Base-by-base conservation (phyloP, 2,888 invertebrate genomes). In the Iphiclides podalirius region DNA sequence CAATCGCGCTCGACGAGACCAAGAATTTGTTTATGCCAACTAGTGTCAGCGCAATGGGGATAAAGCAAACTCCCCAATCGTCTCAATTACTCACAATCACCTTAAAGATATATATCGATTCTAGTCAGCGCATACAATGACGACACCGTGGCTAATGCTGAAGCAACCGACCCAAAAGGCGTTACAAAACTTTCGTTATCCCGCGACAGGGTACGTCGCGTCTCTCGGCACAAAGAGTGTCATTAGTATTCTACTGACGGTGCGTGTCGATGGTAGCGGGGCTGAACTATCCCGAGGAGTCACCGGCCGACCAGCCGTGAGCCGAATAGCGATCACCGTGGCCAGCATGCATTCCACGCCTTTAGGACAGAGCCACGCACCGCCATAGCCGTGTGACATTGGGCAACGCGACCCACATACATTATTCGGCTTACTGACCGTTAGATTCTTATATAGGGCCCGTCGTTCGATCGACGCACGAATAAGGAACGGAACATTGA, bases 161-260 rank as follows among this genome's bases (percentile, higher is more conserved):
- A 38, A 72, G 66, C 67, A 67, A 72, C 79, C 71, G 71, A 72
- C 66, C 73, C 78, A 72, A 79, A 82, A 81, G 75, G 72, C 72
- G 70, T 79, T 79, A 81, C 81, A 76, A 81, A 82, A 80, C 76
- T 81, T 78, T 81, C 77, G 72, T 76, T 76, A 69, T 67, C 63
- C 70, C 70, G 66, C 68, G 66, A 64, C 69, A 60, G 57, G 65
- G 73, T 62, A 66, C 66, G 8, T 28, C 28, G 4, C 4, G 8
- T 2, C n/a, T 3, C 8, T 8, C 2, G 28, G 28, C 63, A 82
- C 77, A 81, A 81, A 76, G 68, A 71, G 26, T 55, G 63, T 51
- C 67, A 88, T 88, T 88, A 84, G 81, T 86, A 88, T 88, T 81
- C 87, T 60, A 66, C 64, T 64, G 69, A 69, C 67, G 63, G 64